Evolutionary conservation across 2,888 invertebrate species (phyloP), one percentile per base, ranked within the genome.

Genomic region (Cylloceria caligata): DNA sequence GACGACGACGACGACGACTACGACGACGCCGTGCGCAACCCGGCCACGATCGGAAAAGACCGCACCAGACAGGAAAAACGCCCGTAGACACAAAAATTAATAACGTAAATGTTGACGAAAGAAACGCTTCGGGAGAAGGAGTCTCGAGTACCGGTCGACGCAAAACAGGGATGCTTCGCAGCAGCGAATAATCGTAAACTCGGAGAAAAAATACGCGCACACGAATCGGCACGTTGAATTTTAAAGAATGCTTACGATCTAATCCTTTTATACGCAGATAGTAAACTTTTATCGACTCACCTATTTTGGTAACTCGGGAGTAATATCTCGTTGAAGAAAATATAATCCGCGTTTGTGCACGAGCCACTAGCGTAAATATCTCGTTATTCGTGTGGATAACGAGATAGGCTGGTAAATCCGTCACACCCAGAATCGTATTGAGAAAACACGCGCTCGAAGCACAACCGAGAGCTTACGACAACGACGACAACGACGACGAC

Each of bases 391-490:
- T n/a, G n/a, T n/a, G n/a, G n/a, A n/a, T n/a, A n/a, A n/a, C n/a
- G n/a, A n/a, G n/a, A n/a, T n/a, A n/a, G n/a, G n/a, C n/a, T n/a
- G n/a, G 21, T 49, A 80, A 69, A 80, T 80, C 80, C 80, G 80
- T 80, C 80, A 80, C 80, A 80, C 80, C 80, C 80, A 80, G 71
- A 71, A 69, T 71, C 45, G 42, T 21, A 62, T 34, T 74, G 7
- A 64, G 47, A 69, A 75, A 64, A 75, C 68, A 75, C 74, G 74
- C 80, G 74, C 69, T 73, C 68, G 60, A 36, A 19, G 78, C 78
- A 73, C 73, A 60, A 67, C 47, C 49, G 21, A 24, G 1, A 68
- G 60, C 27, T 42, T 16, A 65, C 45, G 45, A 73, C 21, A 68
- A 19, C 47, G 9, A 62, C 67, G 73, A 57, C 16, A 19, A 27